These are phyloP conservation scores for Syndactyla subalaris DNA, from an alignment of 2,797 vertebrate species.

Conservation along the genomic window DNA sequence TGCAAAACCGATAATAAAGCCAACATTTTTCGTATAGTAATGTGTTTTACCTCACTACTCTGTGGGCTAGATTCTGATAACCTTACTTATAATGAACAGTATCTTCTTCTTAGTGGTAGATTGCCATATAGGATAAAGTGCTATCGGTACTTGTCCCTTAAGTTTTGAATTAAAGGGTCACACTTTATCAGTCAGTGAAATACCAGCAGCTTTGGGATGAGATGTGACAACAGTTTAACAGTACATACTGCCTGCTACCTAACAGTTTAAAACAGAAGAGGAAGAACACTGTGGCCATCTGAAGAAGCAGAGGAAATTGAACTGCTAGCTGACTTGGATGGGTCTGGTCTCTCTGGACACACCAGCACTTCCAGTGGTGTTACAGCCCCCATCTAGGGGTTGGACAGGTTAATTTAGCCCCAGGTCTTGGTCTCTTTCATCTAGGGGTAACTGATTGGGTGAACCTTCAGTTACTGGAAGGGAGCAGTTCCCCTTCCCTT, in stretches of 20 bases:
- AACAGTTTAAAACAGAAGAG: not conserved
- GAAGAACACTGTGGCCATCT: not conserved
- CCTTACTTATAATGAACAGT: slow-evolving; percentile 17
- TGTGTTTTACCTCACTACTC: not conserved
- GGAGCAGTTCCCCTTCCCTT: not conserved
- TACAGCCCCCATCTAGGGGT: not conserved
- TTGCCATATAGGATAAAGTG: slow-evolving; percentile 7
- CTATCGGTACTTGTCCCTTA: slow-evolving; percentile 35
- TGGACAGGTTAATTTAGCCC: not conserved
- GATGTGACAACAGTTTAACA: slow-evolving; percentile 33
- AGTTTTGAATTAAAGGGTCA: slow-evolving; percentile 54
- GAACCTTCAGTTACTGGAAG: not conserved
- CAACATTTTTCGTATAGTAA: not conserved
- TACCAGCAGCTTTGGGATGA: slow-evolving; percentile 34
- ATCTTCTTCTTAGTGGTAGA: not conserved
- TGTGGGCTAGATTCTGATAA: slow-evolving; percentile 4
- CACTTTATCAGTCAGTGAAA: slow-evolving; percentile 41
- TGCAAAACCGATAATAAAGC: slow-evolving; percentile 4
- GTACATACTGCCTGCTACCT: not conserved
- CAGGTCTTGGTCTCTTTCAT: not conserved
- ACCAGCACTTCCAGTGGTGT: not conserved
- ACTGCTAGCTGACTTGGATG: not conserved
- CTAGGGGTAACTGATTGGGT: not conserved
- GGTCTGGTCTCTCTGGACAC: not conserved
- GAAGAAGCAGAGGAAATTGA: not conserved